phyloP scores from a whole-genome alignment of 1,140 invertebrate species.

The Coboldia fuscipes region DNA sequence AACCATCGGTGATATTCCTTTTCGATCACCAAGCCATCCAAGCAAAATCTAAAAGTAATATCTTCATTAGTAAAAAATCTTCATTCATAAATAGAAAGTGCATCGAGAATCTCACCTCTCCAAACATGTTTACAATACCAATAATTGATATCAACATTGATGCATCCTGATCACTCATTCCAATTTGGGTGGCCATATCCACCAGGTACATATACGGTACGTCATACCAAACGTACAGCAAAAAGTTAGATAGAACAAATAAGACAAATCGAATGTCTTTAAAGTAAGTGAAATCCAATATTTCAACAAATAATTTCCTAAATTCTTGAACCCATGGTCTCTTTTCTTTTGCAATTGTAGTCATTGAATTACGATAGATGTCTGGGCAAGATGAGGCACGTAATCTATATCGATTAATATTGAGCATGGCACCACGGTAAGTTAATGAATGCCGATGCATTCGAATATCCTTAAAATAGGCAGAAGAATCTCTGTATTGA shows the following conservation, averaged over 20 bases:
- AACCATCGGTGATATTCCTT: constrained; percentile 46
- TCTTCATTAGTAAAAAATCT: no score
- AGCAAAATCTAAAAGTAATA: constrained; percentile 48
- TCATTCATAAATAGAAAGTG: background rate
- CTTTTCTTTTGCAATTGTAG: constrained; percentile 61
- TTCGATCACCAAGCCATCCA: constrained; percentile 67
- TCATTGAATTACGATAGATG: constrained; percentile 71
- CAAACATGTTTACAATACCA: constrained; percentile 66
- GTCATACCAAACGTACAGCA: constrained; percentile 74
- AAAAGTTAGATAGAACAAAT: constrained; percentile 65
- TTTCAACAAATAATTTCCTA: constrained; percentile 48
- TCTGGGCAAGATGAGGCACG: constrained; percentile 70
- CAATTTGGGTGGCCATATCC: constrained; percentile 47
- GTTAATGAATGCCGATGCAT: constrained; percentile 55
- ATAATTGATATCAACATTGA: constrained; percentile 68
- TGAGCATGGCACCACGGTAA: constrained; percentile 68
- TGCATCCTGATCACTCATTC: constrained; percentile 46
- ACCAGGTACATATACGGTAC: constrained; percentile 71
- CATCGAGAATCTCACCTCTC: constrained; percentile 39
- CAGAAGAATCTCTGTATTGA: constrained; percentile 26
- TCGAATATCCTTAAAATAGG: constrained; percentile 43
- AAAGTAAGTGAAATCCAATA: constrained; percentile 62
- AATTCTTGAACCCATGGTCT: constrained; percentile 56
- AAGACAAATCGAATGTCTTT: constrained; percentile 48
- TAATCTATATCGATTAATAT: constrained; percentile 57